These are phyloP conservation scores for Lichenostomus cassidix DNA, from an alignment of 2,113 vertebrate species.

Conservation along the genomic window DNA sequence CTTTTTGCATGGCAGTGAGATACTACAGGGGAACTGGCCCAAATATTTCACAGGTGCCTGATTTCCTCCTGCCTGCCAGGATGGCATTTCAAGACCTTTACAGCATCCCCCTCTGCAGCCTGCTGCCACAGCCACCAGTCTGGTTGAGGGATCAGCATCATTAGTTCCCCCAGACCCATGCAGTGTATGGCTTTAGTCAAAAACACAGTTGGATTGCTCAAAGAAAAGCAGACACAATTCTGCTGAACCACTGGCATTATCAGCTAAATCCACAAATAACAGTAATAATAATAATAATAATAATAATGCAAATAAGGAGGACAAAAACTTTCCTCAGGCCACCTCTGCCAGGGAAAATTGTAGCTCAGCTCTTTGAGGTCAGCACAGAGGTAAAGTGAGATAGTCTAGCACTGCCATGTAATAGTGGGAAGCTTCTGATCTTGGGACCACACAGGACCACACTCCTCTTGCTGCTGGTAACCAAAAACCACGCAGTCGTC, in stretches of 20 bases:
- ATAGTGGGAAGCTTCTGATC: not conserved
- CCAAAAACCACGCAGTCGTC: not conserved
- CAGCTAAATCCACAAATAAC: not conserved
- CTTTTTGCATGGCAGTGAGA: not conserved
- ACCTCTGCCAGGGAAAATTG: not conserved
- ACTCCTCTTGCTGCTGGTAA: not conserved
- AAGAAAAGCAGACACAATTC: not conserved
- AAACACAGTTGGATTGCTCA: not conserved
- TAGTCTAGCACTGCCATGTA: not conserved
- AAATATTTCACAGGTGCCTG: not conserved
- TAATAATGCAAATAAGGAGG: not conserved
- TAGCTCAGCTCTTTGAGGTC: not conserved
- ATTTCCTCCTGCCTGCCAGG: not conserved
- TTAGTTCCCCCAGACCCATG: not conserved
- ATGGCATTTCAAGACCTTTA: not conserved
- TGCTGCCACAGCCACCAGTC: not conserved
- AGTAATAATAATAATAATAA: no score
- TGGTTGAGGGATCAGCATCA: not conserved
- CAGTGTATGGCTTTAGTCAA: not conserved
- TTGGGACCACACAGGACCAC: not conserved
- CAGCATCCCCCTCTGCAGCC: not conserved
- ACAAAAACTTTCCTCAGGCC: not conserved
- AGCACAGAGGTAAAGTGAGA: not conserved
- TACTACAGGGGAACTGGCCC: not conserved
- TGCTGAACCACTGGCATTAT: not conserved